Evolutionary conservation across 2,888 invertebrate genomes (phyloP).

Genomic region (Tricholauxania praeusta): DNA sequence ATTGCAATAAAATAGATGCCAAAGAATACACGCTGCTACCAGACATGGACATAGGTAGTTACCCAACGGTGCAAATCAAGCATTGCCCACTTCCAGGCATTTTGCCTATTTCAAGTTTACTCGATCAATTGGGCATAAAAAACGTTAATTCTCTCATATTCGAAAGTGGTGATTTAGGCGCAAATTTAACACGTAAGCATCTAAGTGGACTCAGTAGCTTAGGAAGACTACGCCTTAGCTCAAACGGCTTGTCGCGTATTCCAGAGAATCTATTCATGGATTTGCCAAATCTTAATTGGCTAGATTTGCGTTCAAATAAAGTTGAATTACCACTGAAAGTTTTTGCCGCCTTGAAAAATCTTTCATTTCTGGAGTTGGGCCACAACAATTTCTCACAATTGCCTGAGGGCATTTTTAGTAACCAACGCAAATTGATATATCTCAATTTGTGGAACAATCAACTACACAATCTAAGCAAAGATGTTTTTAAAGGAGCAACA

Average conservation of each 20-base stretch:
- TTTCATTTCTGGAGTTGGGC: conserved; percentile 76
- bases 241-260: conserved; percentile 74
- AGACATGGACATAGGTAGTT: conserved; percentile 58
- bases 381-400: conserved; percentile 76
- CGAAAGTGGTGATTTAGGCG: conserved; percentile 69
- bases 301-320: conserved; percentile 75
- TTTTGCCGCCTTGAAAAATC: conserved; percentile 71
- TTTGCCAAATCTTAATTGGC: conserved; percentile 73
- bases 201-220: conserved; percentile 72
- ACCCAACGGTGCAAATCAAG: conserved; percentile 60
- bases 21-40: conserved; percentile 61
- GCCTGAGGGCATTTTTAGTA: conserved; percentile 73
- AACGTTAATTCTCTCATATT: conserved; percentile 69
- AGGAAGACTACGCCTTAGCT: conserved; percentile 72
- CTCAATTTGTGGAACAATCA: conserved; percentile 80
- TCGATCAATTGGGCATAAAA: conserved; percentile 63
- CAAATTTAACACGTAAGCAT: conserved; percentile 72
- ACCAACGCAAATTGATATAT: conserved; percentile 72
- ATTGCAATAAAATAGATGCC: conserved; percentile 61
- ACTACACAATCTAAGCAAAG: conserved; percentile 73
- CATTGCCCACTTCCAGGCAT: conserved; percentile 64
- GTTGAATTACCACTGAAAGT: conserved; percentile 72
- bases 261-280: conserved; percentile 74
- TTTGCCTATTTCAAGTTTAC: conserved; percentile 67
- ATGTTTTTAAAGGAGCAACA: conserved; percentile 74